Conservation (phyloP, 2,113 vertebrate genomes). For the Scomber japonicus region DNA sequence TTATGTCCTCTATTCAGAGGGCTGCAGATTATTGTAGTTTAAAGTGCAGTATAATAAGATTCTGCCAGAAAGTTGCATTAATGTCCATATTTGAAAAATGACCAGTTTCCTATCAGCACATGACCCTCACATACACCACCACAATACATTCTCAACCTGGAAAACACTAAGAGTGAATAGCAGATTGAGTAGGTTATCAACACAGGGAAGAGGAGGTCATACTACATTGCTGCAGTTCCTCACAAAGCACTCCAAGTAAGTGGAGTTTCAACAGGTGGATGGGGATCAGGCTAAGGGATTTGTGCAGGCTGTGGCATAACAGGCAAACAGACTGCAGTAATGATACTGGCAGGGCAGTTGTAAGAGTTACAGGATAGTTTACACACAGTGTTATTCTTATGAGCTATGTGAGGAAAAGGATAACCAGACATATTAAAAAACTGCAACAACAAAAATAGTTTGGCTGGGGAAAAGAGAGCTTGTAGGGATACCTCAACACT, state of each 20-base stretch:
- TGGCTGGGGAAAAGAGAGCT: background rate
- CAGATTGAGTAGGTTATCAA: slow-evolving; percentile 21
- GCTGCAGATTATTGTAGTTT: background rate
- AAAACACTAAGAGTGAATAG: background rate
- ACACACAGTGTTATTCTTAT: background rate
- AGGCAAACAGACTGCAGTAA: slow-evolving; percentile 7
- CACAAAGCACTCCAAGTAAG: slow-evolving; percentile 26
- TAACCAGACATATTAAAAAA: slow-evolving; percentile 25
- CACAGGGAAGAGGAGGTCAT: slow-evolving; percentile 12
- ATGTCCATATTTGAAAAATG: background rate
- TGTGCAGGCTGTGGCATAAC: background rate
- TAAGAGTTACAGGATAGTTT: background rate
- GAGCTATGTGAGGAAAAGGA: background rate
- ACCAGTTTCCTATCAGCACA: slow-evolving; percentile 31
- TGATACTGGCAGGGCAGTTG: background rate
- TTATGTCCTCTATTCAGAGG: background rate
- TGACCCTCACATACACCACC: slow-evolving; percentile 51
- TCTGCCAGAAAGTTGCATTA: background rate
- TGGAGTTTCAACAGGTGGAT: slow-evolving; percentile 11
- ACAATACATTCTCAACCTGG: slow-evolving; percentile 30
- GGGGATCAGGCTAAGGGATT: background rate
- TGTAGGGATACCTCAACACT: slow-evolving; percentile 64
- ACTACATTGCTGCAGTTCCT: slow-evolving; percentile 3
- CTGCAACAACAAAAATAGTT: background rate
- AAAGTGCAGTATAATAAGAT: background rate